Conservation (phyloP, 2,888 invertebrate genomes). For the Ephialtes manifestator region DNA sequence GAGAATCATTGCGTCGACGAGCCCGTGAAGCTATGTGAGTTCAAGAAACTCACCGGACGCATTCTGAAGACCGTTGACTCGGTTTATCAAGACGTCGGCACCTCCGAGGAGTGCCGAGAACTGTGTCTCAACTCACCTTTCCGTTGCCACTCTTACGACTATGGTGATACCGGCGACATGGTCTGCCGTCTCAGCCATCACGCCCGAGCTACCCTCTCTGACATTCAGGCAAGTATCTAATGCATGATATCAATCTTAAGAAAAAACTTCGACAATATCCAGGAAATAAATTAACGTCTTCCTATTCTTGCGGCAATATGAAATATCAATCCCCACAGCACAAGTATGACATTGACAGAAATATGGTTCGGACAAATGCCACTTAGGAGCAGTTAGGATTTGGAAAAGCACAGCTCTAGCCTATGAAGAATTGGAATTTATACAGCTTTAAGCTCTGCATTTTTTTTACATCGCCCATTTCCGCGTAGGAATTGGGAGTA, state of each 20-base stretch:
- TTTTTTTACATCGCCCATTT: too few relatives aligned
- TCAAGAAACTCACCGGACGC: slow-evolving; percentile 95
- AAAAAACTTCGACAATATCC: neutral
- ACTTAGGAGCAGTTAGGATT: too few relatives aligned
- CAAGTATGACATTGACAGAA: neutral
- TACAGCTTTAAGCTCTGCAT: too few relatives aligned
- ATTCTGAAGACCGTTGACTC: slow-evolving; percentile 97
- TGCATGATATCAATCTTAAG: neutral
- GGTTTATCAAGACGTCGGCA: slow-evolving; percentile 95
- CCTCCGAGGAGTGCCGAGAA: slow-evolving; percentile 95
- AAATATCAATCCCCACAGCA: too few relatives aligned
- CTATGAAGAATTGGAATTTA: too few relatives aligned
- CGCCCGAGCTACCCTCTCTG: slow-evolving; percentile 94
- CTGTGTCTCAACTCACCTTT: slow-evolving; percentile 95
- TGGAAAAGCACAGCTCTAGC: neutral
- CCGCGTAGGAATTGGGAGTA: too few relatives aligned
- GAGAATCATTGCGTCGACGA: slow-evolving; percentile 98
- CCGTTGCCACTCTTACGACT: slow-evolving; percentile 97
- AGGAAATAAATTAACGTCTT: slow-evolving; percentile 17
- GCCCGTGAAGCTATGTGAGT: slow-evolving; percentile 97
- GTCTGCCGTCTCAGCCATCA: slow-evolving; percentile 97
- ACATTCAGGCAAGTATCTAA: slow-evolving; percentile 90
- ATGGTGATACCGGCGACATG: slow-evolving; percentile 96
- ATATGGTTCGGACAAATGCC: neutral
- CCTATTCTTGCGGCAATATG: neutral